Evolutionary conservation across 2,113 vertebrate species (phyloP), one percentile per base, ranked within the genome.

Genomic region (Saguinus midas): DNA sequence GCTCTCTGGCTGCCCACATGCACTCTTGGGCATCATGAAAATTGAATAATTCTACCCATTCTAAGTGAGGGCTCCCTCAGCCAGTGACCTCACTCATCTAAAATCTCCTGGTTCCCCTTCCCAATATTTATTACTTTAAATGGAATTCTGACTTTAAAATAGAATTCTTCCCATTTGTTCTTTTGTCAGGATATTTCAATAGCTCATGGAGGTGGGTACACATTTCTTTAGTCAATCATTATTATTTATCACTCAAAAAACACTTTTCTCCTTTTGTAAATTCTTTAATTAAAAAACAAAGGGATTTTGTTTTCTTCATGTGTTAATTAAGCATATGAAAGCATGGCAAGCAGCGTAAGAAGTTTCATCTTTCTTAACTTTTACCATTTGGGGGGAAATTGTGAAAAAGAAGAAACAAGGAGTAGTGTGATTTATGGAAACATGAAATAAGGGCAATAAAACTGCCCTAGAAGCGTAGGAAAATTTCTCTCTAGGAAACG

Each of bases 381-480:
- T 89, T 70, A 86, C 32, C 45, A 66, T 81, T 66, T 82, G 6
- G 57, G 50, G 58, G 8, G 2, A 20, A 95, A 75, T 64, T 12
- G 64, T 57, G 27, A 43, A 35, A 64, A 82, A 75, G 25, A 9
- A 35, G 68, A 1, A 20, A 25, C 37, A 32, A 87, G 52, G 35
- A 84, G 32, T 16, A 68, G 27, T 48, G 20, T 50, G 72, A 55
- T 11, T 81, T 52, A 27, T 21, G 32, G 40, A 48, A 91, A 21
- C 18, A n/a, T 3, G 20, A 94, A 81, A 21, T n/a, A 20, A 64
- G n/a, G 16, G 79, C 72, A 81, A 32, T 43, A 76, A 61, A 29
- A 17, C 9, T 18, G 4, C 45, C 73, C 25, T 27, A 9, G 23
- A 72, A 1, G 0, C 10, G 25, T 0, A 6, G 0, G 1, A 8